A percentile compares a stretch with the other conserved stretches of the same genome.
phyloP scores from a whole-genome alignment of 2,797 vertebrate genomes.

The Clarias platycephalus region DNA sequence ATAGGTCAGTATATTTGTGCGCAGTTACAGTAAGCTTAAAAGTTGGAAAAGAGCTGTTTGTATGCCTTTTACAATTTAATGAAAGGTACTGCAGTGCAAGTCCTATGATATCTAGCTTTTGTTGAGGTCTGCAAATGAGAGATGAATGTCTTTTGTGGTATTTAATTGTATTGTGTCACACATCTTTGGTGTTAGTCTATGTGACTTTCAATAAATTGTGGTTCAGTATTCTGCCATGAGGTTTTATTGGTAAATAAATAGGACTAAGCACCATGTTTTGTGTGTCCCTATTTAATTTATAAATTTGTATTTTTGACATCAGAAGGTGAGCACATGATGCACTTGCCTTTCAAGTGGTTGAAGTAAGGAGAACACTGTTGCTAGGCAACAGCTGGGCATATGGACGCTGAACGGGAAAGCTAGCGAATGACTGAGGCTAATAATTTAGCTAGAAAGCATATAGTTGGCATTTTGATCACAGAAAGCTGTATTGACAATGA shows the following conservation, averaged over 20 bases:
- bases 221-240: not conserved
- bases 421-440: not conserved
- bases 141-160: slow-evolving; percentile 22
- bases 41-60: slow-evolving; percentile 3
- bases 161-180: slow-evolving; percentile 8
- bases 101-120: slow-evolving; percentile 12
- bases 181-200: slow-evolving; percentile 14
- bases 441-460: not conserved
- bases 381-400: slow-evolving; percentile 3
- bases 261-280: not conserved
- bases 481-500: not conserved
- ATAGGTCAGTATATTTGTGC: slow-evolving; percentile 11
- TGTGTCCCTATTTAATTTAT: slow-evolving; percentile 2
- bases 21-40: not conserved
- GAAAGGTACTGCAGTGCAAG: slow-evolving; percentile 14
- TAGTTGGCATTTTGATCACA: not conserved
- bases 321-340: slow-evolving; percentile 3
- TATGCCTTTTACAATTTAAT: slow-evolving; percentile 31
- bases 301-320: slow-evolving; percentile 6
- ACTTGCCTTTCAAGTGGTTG: slow-evolving; percentile 14
- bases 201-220: slow-evolving; percentile 4
- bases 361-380: slow-evolving; percentile 5
- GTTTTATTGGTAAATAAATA: not conserved
- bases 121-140: slow-evolving; percentile 35
- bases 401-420: not conserved